These are phyloP conservation scores for Lepidotrigona ventralis DNA, from an alignment of 1,140 invertebrate genomes.

Conservation along the genomic window DNA sequence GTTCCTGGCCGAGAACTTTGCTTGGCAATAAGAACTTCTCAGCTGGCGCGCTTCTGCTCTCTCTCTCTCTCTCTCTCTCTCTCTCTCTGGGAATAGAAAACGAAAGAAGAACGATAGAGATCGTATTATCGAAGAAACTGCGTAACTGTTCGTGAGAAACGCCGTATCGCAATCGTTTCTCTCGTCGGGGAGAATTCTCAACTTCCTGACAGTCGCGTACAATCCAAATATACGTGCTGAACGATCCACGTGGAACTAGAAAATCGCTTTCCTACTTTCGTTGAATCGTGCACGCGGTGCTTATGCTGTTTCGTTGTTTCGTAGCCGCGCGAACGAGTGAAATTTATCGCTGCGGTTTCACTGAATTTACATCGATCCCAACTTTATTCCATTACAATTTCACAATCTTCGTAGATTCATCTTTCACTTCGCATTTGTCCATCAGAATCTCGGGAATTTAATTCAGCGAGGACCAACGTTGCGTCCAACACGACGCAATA, in stretches of 20 bases:
- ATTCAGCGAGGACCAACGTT: too few species aligned
- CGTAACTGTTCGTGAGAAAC: conserved; percentile 19
- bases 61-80: too few species aligned
- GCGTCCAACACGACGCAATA: too few species aligned
- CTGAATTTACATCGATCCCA: neutral
- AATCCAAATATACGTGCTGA: neutral
- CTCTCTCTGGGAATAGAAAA: neutral
- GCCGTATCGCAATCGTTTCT: conserved; percentile 7
- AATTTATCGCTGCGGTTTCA: neutral
- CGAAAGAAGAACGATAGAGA: conserved; percentile 6
- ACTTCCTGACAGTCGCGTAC: neutral
- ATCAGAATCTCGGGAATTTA: too few species aligned
- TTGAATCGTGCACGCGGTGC: neutral
- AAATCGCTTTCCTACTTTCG: neutral
- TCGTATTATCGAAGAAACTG: conserved; percentile 27
- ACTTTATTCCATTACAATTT: neutral
- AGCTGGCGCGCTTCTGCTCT: too few species aligned
- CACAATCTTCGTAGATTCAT: too few species aligned
- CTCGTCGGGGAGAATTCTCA: neutral
- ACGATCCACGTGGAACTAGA: neutral
- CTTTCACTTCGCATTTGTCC: neutral
- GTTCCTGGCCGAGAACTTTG: neutral
- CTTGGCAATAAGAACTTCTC: conserved; percentile 22
- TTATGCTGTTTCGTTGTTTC: neutral
- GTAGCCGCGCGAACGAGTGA: neutral